A percentile compares a stretch with the other conserved stretches of the same genome.
phyloP scores from a whole-genome alignment of 1,140 invertebrate species.

The Drosophila kikkawai region DNA sequence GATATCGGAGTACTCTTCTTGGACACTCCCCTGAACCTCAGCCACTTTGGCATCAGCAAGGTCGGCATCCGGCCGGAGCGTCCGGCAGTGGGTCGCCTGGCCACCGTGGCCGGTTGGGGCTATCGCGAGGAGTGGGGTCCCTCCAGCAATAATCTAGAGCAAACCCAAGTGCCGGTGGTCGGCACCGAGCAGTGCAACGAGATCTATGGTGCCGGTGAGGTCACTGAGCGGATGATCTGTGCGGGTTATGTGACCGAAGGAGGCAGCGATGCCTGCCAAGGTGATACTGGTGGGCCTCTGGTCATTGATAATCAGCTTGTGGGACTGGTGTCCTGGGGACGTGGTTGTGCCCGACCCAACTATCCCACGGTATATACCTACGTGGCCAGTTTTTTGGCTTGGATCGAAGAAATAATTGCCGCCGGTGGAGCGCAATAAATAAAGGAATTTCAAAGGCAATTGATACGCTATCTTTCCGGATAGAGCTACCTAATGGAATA shows the following conservation, averaged over 20 bases:
- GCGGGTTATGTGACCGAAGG: constrained; percentile 87
- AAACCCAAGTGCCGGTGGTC: constrained; percentile 85
- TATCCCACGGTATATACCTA: constrained; percentile 88
- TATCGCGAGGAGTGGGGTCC: constrained; percentile 84
- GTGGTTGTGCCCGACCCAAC: constrained; percentile 86
- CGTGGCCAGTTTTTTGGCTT: constrained; percentile 82
- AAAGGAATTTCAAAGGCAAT: constrained; percentile 27
- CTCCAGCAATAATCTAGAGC: constrained; percentile 85
- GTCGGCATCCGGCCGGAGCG: constrained; percentile 46
- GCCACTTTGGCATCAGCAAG: constrained; percentile 38
- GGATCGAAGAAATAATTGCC: constrained; percentile 82
- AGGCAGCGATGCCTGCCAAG: constrained; percentile 88
- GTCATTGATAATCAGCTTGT: constrained; percentile 86
- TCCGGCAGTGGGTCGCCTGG: constrained; percentile 75
- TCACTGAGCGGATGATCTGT: constrained; percentile 48
- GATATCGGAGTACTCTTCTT: constrained; percentile 87
- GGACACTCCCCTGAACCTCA: constrained; percentile 57
- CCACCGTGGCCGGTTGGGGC: constrained; percentile 87
- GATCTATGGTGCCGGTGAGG: constrained; percentile 85
- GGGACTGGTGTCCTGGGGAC: constrained; percentile 89
- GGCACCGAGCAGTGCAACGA: constrained; percentile 51
- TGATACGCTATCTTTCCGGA: constrained; percentile 31
- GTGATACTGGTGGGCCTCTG: constrained; percentile 90
- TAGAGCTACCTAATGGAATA: constrained; percentile 28
- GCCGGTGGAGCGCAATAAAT: constrained; percentile 45